Evolutionary conservation across 2,888 invertebrate genomes (phyloP), one percentile per base, ranked within the genome.

Genomic region (Nemoura dubitans): DNA sequence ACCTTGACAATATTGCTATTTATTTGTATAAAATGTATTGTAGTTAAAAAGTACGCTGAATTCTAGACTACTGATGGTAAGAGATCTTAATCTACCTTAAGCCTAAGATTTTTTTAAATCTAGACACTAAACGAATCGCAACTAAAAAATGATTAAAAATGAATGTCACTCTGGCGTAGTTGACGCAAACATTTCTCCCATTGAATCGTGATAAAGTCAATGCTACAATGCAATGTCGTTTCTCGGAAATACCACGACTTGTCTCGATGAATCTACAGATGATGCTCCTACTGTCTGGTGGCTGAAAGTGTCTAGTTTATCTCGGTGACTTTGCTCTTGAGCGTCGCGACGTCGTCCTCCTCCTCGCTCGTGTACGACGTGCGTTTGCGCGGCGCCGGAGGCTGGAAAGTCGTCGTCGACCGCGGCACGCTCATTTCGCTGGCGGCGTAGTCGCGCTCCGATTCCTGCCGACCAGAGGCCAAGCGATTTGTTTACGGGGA

Each of bases 351-450:
- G 1, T 81, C 81, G n/a, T 81, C 81, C 1, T 81, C 81, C 14
- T 81, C 81, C 5, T 81, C 81, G 81, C 81, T 81, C 3, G 81
- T 59, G 59, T 59, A 59, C 6, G 59, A 59, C 6, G 59, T 59
- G 21, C 59, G 59, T 21, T 59, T 59, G 1, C 59, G 59, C 16
- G 59, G 59, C 59, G 14, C 14, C 2, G 59, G 59, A 7, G 59
- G 59, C 59, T 59, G 59, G 59, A 59, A 59, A 14, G 59, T 59
- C 14, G 59, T 59, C 16, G 59, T 59, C 6, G 59, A 59, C 59
- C 59, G 59, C 59, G 59, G 59, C 16, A 59, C 59, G 59, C 59
- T 59, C 21, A 21, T 59, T 21, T 59, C 59, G 59, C 59, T 59
- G 10, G 16, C 16, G 2, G 59, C 59, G 14, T 21, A 59, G 59